These are phyloP conservation scores for Hydropotes inermis DNA, from an alignment of 2,113 vertebrate species.

Conservation along the genomic window DNA sequence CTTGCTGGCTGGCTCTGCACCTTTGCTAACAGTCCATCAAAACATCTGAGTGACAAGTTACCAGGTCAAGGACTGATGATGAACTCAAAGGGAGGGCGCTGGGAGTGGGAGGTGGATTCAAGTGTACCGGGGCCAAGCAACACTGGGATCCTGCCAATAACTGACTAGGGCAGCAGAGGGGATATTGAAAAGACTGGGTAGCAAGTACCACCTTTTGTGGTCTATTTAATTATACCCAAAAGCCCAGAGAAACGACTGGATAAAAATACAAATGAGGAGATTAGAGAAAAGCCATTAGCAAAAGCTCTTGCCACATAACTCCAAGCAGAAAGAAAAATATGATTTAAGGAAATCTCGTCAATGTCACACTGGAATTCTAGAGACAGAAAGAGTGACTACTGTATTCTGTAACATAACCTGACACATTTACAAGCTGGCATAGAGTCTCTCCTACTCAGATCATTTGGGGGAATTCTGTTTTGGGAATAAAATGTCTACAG, in stretches of 20 bases:
- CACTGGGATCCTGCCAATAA: not conserved
- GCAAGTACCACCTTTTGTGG: not conserved
- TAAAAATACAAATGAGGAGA: conserved; percentile 60
- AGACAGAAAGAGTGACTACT: conserved; percentile 31
- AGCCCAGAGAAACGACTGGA: not conserved
- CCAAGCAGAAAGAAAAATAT: conserved; percentile 30
- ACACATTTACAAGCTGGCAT: conserved; percentile 13
- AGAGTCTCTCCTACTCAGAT: conserved; percentile 26
- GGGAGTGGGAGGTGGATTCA: not conserved
- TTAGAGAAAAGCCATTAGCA: conserved; percentile 42
- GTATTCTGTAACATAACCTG: conserved; percentile 12
- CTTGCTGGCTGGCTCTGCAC: not conserved
- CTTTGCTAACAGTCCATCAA: not conserved
- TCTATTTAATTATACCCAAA: conserved; percentile 27
- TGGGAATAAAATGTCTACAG: conserved; percentile 29
- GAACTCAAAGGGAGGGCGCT: not conserved
- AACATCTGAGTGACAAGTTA: not conserved
- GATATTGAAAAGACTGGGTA: not conserved
- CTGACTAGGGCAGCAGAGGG: not conserved
- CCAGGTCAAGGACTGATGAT: not conserved
- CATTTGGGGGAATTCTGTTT: not conserved
- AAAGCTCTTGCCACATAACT: conserved; percentile 17
- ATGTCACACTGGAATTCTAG: conserved; percentile 33
- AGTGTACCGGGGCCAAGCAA: not conserved
- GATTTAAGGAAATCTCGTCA: conserved; percentile 38